Base-by-base conservation (phyloP, 2,113 vertebrate species). In the Vulpes vulpes region DNA sequence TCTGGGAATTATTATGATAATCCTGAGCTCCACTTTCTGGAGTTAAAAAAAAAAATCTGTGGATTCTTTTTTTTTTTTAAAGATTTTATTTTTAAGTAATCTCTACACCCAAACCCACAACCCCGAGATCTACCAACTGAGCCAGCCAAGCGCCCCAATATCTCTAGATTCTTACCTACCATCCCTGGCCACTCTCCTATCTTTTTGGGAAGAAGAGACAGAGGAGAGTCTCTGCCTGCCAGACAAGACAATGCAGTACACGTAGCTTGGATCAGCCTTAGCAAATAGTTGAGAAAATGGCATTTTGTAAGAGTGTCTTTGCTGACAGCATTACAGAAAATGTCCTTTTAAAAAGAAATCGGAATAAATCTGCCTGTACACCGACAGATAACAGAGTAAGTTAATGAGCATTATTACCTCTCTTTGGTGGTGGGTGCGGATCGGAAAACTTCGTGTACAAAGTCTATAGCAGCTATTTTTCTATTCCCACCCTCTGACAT, bases 1-100 rank as follows among this genome's bases (percentile, higher is more conserved):
- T 67, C 83, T 71, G 51, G 74, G 43, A 95, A 98, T 97, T 94
- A 94, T 93, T 97, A 94, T 96, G 89, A 93, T 96, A 97, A 96
- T 91, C 93, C 81, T 81, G 64, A 23, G 53, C 74, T 89, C 74
- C 16, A 76, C 76, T 91, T 96, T 89, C 86, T 89, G 38, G 49
- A 96, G 23, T 73, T 89, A 89, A 87, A 6, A 6, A 23, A 74
- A 94, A 35, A 43, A 78, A 22, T 15, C 43, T 73, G 30, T n/a
- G 19, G 78, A 38, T 91, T 93, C 57, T 88, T 67, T 67, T 67
- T 65, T 15, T 49, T 49, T 43, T 76, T 15, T 43, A 7, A 25
- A 49, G 38, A 49, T 74, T 74, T 27, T 49, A 76, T 78, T 30
- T 51, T 78, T 78, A 78, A 78, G 74, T 51, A 78, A 78, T 51